Base-by-base conservation (phyloP, 2,888 invertebrate genomes). In the Ommatoiulus sabulosus region DNA sequence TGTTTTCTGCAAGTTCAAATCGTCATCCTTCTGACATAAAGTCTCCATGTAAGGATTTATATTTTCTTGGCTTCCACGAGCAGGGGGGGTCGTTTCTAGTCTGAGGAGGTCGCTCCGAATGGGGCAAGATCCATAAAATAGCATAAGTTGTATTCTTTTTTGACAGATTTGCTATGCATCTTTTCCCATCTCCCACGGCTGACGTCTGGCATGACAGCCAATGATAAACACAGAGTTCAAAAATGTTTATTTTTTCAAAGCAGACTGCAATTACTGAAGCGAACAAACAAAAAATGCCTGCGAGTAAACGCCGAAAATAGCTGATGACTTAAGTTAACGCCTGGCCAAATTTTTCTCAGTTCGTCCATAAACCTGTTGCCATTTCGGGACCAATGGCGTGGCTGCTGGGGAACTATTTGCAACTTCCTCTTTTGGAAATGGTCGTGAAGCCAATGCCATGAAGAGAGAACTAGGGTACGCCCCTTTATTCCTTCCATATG, bases 361-460 rank as follows among this genome's bases (percentile, higher is more conserved):
- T 80, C 80, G 15, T 35, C 80, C 80, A 80, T 15, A 80, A 24
- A 24, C 24, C 72, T n/a, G 72, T 15, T 80, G 35, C 80, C 80
- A 80, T 80, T 80, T 80, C 80, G 35, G 80, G 80, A 80, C 80
- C 80, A 80, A 80, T 80, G 80, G 80, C 35, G 80, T 35, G 80
- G 80, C 80, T 35, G 8, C 80, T 80, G 80, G 1, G 4, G 35
- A 80, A 80, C 35, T 43, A 12, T 15, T 80, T 15, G 80, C 35
- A 80, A 80, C 80, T 35, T 80, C 80, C 80, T 35, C 80, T 80
- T 80, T 43, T 80, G 80, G 80, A 80, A 43, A 80, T 80, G 35
- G 80, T 80, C 80, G 12, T 12, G 12, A 80, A 80, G 80, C 80
- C 80, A 80, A 80, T 80, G 35, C 80, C 80, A 80, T 35, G 80